Evolutionary conservation across 2,888 invertebrate genomes (phyloP).

Genomic region (Anodontia alba): DNA sequence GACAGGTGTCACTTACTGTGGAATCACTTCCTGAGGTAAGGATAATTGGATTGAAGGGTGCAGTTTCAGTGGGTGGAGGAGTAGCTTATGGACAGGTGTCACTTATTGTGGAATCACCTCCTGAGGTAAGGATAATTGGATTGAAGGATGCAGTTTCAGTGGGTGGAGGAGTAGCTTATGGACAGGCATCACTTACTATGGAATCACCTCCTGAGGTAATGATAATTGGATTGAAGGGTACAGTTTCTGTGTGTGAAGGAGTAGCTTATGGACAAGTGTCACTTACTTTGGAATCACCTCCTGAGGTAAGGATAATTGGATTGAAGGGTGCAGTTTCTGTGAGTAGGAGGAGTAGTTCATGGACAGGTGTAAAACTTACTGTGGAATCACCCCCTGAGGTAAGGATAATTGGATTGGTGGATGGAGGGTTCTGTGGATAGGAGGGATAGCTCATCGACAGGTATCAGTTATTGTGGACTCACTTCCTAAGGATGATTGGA

Average conservation of each 20-base stretch:
- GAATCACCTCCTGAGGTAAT: conserved; percentile 90
- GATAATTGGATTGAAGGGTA: no score
- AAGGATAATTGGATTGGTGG: no score
- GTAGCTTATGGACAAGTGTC: conserved; percentile 89
- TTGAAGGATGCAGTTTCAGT: no score
- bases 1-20: conserved; percentile 89
- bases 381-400: conserved; percentile 91
- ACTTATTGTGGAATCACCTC: conserved; percentile 92
- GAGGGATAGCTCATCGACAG: neutral
- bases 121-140: conserved; percentile 84
- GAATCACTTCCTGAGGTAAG: conserved; percentile 90
- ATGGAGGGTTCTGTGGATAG: neutral
- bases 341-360: conserved; percentile 90
- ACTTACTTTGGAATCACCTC: conserved; percentile 92
- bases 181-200: conserved; percentile 89
- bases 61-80: no score
- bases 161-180: conserved; percentile 91
- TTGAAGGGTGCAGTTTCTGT: no score
- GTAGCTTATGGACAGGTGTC: conserved; percentile 89
- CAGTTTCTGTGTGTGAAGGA: no score
- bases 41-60: no score
- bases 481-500: no score
- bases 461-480: no score
- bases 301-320: conserved; percentile 84
- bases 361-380: conserved; percentile 88